Percentiles rank a stretch among this genome's conserved stretches.
These are phyloP conservation scores for Peribatodes rhomboidaria DNA, from an alignment of 2,888 invertebrate species.

Conservation along the genomic window DNA sequence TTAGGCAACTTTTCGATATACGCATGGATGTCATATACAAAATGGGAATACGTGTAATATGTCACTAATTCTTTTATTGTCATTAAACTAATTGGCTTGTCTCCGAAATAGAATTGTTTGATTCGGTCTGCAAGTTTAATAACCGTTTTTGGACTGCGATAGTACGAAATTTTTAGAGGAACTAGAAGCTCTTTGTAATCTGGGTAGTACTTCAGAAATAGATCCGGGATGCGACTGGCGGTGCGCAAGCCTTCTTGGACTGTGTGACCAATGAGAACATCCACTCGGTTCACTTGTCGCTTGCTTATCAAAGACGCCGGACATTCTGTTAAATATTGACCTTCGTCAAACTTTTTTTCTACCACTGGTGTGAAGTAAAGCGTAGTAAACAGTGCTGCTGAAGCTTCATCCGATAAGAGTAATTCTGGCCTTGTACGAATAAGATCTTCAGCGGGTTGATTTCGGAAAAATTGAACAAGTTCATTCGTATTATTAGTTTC, in stretches of 20 bases:
- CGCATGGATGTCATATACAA: slow-evolving; percentile 28
- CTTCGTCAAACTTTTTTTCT: slow-evolving; percentile 34
- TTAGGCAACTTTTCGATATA: slow-evolving; percentile 27
- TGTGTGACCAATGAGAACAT: slow-evolving; percentile 37
- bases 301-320: slow-evolving; percentile 8
- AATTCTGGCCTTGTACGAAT: slow-evolving; percentile 28
- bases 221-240: neutral
- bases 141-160: slow-evolving; percentile 14
- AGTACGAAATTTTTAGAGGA: slow-evolving; percentile 25
- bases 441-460: slow-evolving; percentile 29
- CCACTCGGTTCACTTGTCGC: slow-evolving; percentile 27
- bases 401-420: slow-evolving; percentile 27
- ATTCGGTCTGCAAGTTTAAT: slow-evolving; percentile 25
- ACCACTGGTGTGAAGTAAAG: slow-evolving; percentile 35
- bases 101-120: slow-evolving; percentile 26
- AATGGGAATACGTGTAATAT: slow-evolving; percentile 17
- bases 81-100: slow-evolving; percentile 17
- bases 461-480: slow-evolving; percentile 34
- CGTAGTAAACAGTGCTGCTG: slow-evolving; percentile 2
- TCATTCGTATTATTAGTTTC: slow-evolving; percentile 43
- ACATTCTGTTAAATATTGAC: slow-evolving; percentile 34
- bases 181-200: slow-evolving; percentile 24
- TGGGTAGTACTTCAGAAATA: slow-evolving; percentile 21
- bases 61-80: slow-evolving; percentile 24
- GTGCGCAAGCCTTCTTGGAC: slow-evolving; percentile 29